phyloP scores from a whole-genome alignment of 92 coral and sea anemone genomes.

The Paragorgia papillata region DNA sequence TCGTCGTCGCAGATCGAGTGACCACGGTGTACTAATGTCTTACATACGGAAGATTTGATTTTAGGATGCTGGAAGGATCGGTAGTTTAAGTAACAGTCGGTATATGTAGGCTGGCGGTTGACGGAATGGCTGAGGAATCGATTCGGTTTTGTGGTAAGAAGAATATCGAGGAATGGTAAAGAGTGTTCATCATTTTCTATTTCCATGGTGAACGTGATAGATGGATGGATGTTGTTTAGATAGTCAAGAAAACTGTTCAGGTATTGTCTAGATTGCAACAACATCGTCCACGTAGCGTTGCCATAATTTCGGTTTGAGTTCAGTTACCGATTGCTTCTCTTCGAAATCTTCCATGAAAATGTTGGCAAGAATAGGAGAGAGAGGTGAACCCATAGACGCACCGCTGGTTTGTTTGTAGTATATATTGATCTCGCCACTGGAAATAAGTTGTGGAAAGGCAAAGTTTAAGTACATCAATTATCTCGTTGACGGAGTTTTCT shows the following conservation, averaged over 20 bases:
- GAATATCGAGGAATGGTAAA: conserved; percentile 12
- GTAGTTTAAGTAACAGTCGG: conserved; percentile 28
- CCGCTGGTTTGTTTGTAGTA: conserved; percentile 31
- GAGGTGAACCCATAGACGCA: conserved; percentile 16
- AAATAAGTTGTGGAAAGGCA: conserved; percentile 20
- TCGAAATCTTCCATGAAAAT: conserved; percentile 19
- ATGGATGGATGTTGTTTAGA: conserved; percentile 17
- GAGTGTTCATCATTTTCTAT: conserved; percentile 12
- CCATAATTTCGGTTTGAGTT: conserved; percentile 14
- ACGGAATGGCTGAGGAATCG: conserved; percentile 5
- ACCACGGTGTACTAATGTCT: conserved; percentile 12
- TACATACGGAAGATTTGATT: conserved; percentile 24
- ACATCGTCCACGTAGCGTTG: conserved; percentile 9
- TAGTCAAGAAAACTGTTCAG: not conserved
- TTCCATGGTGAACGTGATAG: conserved; percentile 33
- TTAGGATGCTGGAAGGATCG: conserved; percentile 26
- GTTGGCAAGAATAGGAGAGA: conserved; percentile 35
- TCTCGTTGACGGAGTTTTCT: not conserved
- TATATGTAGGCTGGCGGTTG: conserved; percentile 22
- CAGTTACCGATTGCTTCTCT: not conserved
- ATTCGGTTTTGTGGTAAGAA: not conserved
- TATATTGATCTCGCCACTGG: conserved; percentile 17
- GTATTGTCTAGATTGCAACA: not conserved
- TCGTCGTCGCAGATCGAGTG: too few species aligned
- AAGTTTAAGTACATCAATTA: not conserved